Evolutionary conservation across 2,113 vertebrate species (phyloP).

Genomic region (Vulpes ferrilata): DNA sequence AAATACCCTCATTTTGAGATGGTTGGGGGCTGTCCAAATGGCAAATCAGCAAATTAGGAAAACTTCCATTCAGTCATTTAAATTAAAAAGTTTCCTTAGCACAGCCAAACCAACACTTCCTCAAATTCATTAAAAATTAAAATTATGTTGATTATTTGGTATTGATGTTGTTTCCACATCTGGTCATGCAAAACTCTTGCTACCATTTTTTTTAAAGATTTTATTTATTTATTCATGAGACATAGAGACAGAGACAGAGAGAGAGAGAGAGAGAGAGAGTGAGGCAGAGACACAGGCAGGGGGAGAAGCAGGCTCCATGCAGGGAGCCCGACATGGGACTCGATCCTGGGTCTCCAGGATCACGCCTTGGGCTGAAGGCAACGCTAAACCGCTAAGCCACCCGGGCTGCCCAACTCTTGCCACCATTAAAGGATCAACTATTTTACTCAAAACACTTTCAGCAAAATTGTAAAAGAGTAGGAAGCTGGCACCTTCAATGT

Average conservation of each 20-base stretch:
- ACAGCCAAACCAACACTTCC: background rate
- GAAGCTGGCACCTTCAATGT: background rate
- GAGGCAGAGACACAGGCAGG: too few species aligned
- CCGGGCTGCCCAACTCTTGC: background rate
- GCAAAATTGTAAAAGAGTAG: background rate
- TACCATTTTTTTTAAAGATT: background rate
- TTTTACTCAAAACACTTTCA: conserved; percentile 7
- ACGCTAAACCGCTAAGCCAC: too few species aligned
- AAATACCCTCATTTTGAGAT: background rate
- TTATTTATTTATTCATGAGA: too few species aligned
- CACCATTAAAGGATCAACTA: background rate
- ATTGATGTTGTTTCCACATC: background rate
- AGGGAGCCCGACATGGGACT: too few species aligned
- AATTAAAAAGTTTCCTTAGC: conserved; percentile 35
- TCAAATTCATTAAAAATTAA: background rate
- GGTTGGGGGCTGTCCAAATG: background rate
- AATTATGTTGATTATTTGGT: background rate
- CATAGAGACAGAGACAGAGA: too few species aligned
- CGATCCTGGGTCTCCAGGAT: too few species aligned
- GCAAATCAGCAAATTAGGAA: background rate
- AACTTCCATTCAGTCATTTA: background rate
- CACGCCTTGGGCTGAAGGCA: too few species aligned
- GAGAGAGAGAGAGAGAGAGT: too few species aligned
- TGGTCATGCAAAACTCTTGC: background rate
- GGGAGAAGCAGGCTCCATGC: too few species aligned